Evolutionary conservation across 1,140 invertebrate species (phyloP), one percentile per base, ranked within the genome.

Genomic region (Drosophila ananassae): DNA sequence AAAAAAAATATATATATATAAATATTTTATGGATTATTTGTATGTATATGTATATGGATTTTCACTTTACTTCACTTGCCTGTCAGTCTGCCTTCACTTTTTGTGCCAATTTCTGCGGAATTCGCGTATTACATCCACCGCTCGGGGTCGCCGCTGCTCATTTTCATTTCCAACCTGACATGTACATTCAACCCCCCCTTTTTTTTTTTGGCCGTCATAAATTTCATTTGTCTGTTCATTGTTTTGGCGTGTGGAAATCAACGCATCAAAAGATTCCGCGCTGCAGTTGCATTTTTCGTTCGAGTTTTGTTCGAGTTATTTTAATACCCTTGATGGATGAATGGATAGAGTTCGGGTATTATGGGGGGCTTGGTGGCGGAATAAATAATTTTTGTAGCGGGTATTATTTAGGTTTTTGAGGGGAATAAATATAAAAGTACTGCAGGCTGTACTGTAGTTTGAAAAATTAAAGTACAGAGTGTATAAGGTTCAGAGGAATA

Each of bases 191-290:
- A 3, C 32, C 32, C 32, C 32, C 10, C 7, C 13, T 7, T 24
- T 46, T 22, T 17, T 39, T 41, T 41, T 41, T n/a, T 39, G 69
- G 66, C 54, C 62, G 55, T 69, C 67, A 69, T 69, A 69, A 69
- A 69, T 69, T 57, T 30, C 66, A 73, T 61, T 61, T 72, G 25
- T 39, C 28, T 60, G 54, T 54, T 75, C 62, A 59, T 60, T 75
- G 62, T 76, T 76, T 76, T 76, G 72, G 72, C 72, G 24, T 74
- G 25, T 59, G 44, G 10, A 51, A 75, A 76, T 76, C 73, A 76
- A 66, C 62, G 72, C 72, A 75, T 74, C 72, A 72, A 39, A 39
- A 34, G 50, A 67, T 47, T 12, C 12, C 10, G 4, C 30, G 25
- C 54, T 64, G 47, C 59, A 54, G 46, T 55, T 59, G 12, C 34